phyloP scores from a whole-genome alignment of 2,797 vertebrate genomes.

The Gila robusta region DNA sequence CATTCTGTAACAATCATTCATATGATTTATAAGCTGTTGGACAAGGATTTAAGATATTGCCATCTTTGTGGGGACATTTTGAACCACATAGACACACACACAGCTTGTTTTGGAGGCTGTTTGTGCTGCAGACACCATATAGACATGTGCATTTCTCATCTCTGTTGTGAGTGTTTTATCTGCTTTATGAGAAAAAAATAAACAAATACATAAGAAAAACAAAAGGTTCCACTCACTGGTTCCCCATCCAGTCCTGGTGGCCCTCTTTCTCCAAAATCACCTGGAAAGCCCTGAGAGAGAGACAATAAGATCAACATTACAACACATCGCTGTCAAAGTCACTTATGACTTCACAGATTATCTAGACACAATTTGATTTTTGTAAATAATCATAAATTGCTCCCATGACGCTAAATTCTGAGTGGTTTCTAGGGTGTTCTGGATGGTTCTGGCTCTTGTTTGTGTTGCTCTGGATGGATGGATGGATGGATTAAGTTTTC shows the following conservation, averaged over 20 bases:
- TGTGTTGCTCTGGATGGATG: no score
- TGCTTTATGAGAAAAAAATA: constrained; percentile 21
- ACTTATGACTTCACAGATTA: neutral
- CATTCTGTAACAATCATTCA: neutral
- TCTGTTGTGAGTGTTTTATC: constrained; percentile 39
- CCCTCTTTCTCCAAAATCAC: constrained; percentile 95
- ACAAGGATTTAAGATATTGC: neutral
- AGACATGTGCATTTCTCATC: constrained; percentile 39
- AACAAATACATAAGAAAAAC: neutral
- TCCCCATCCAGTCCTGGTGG: constrained; percentile 95
- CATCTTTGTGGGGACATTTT: neutral
- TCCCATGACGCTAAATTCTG: neutral
- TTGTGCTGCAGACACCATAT: neutral
- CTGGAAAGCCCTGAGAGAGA: constrained; percentile 90
- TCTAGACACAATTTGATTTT: neutral
- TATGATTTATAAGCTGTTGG: neutral
- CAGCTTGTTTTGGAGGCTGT: neutral
- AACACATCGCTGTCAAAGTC: neutral
- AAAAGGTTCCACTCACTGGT: constrained; percentile 85
- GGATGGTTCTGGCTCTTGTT: no score
- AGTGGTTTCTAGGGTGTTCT: neutral
- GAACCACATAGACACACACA: neutral
- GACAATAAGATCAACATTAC: constrained; percentile 1
- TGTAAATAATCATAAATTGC: neutral
- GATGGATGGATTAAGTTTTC: neutral